Evolutionary conservation across 1,140 invertebrate genomes (phyloP), one percentile per base, ranked within the genome.

Genomic region (Anagrus nilaparvatae): DNA sequence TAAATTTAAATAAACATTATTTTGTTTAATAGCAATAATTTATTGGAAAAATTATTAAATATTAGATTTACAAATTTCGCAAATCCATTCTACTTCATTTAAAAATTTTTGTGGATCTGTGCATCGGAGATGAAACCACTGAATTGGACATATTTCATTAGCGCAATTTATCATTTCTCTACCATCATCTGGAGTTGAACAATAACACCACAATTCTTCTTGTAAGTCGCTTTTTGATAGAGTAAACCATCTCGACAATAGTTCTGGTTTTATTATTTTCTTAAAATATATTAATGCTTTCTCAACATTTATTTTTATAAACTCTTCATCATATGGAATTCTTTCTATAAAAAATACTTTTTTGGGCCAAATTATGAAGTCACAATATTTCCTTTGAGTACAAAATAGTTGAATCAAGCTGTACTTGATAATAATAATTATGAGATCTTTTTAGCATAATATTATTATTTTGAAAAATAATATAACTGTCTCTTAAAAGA

Each of bases 101-200:
- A n/a, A n/a, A n/a, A n/a, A n/a, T n/a, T n/a, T n/a, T n/a, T n/a
- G n/a, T n/a, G n/a, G n/a, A n/a, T n/a, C n/a, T n/a, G 30, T n/a
- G 19, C 18, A 20, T 19, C 20, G 16, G 17, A 19, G n/a, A 40
- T 20, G 16, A 40, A 40, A 40, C 12, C 25, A 18, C 9, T 40
- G 10, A 12, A 40, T 40, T 29, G 25, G 5, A 29, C 37, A 30
- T n/a, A 29, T 25, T 18, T 40, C 16, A 30, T 40, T 40, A 27
- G 16, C 25, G 23, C 17, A 21, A 17, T 18, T 18, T 20, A 30
- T 21, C 27, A 40, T 30, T 30, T 19, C 10, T 19, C 12, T 10
- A n/a, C 14, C 28, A 30, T 40, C 13, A 18, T 37, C 35, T 14
- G 35, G 23, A 13, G 2, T 37, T 24, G 13, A 17, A 27, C 23